Conservation (phyloP, 1,140 invertebrate genomes). For the Tetragonula clypearis region DNA sequence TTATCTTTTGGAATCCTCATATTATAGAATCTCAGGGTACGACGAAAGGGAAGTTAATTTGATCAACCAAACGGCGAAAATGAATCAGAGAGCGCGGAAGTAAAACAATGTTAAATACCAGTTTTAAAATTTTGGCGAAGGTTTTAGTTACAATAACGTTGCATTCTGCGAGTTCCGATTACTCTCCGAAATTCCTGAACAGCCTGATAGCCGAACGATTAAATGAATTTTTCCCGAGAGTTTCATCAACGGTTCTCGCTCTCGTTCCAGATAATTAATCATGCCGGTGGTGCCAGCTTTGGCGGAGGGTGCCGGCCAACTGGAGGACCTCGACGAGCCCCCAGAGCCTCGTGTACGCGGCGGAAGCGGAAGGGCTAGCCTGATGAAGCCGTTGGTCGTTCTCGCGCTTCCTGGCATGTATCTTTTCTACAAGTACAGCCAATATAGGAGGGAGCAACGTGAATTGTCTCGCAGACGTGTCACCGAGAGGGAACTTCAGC, state of each 20-base stretch:
- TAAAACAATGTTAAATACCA: too few relatives aligned
- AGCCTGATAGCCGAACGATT: too few relatives aligned
- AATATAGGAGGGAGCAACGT: conserved; percentile 91
- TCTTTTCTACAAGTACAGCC: conserved; percentile 94
- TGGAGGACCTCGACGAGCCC: conserved; percentile 77
- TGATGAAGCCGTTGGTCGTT: conserved; percentile 91
- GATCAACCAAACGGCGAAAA: too few relatives aligned
- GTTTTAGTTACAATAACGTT: too few relatives aligned
- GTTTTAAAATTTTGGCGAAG: too few relatives aligned
- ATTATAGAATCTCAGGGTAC: too few relatives aligned
- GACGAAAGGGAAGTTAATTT: too few relatives aligned
- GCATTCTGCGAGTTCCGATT: too few relatives aligned
- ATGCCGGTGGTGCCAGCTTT: conserved; percentile 75
- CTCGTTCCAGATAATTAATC: conserved; percentile 41
- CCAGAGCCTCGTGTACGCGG: conserved; percentile 74
- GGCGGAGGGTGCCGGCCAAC: conserved; percentile 70
- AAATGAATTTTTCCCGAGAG: too few relatives aligned
- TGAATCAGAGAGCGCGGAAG: too few relatives aligned
- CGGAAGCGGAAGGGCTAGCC: conserved; percentile 81
- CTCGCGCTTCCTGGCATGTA: conserved; percentile 93
- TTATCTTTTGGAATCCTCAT: too few relatives aligned
- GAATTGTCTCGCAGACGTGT: conserved; percentile 90
- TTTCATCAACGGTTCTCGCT: neutral
- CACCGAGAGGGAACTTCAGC: conserved; percentile 91
- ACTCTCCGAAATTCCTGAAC: too few relatives aligned